Percentiles rank a stretch among this genome's conserved stretches.
Conservation (phyloP, 1,140 invertebrate genomes). For the Xylocopa sonorina region DNA sequence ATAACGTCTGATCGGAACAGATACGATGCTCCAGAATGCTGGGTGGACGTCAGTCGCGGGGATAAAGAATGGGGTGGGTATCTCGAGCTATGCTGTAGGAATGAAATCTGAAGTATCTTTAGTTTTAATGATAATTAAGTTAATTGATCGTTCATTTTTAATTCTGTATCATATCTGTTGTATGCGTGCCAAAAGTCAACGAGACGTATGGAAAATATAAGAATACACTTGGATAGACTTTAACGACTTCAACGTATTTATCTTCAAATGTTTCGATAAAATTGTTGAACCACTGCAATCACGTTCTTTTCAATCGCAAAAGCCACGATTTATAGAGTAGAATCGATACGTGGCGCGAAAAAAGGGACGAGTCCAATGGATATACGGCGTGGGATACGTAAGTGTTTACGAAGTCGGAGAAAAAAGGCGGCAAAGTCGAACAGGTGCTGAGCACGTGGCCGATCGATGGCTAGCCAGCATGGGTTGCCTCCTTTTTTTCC, state of each 20-base stretch:
- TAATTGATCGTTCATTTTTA: too few relatives aligned
- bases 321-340: too few relatives aligned
- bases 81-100: too few relatives aligned
- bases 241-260: too few relatives aligned
- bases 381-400: not conserved
- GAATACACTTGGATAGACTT: too few relatives aligned
- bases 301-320: not conserved
- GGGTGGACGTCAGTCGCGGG: not conserved
- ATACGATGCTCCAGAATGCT: not conserved
- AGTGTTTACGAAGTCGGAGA: slow-evolving; percentile 42
- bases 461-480: slow-evolving; percentile 70
- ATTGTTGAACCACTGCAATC: too few relatives aligned
- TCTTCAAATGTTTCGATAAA: too few relatives aligned
- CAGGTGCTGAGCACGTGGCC: slow-evolving; percentile 81
- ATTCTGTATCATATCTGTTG: too few relatives aligned
- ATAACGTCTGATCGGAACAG: slow-evolving; percentile 38
- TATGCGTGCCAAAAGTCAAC: too few relatives aligned
- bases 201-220: too few relatives aligned
- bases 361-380: not conserved
- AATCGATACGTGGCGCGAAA: not conserved
- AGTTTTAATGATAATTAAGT: too few relatives aligned
- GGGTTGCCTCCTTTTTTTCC: slow-evolving; percentile 64
- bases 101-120: too few relatives aligned
- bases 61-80: not conserved
- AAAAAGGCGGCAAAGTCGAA: slow-evolving; percentile 70